Percentiles rank a stretch among this genome's conserved stretches.
These are phyloP conservation scores for Psilopogon haemacephalus DNA, from an alignment of 2,113 vertebrate species.

Conservation along the genomic window DNA sequence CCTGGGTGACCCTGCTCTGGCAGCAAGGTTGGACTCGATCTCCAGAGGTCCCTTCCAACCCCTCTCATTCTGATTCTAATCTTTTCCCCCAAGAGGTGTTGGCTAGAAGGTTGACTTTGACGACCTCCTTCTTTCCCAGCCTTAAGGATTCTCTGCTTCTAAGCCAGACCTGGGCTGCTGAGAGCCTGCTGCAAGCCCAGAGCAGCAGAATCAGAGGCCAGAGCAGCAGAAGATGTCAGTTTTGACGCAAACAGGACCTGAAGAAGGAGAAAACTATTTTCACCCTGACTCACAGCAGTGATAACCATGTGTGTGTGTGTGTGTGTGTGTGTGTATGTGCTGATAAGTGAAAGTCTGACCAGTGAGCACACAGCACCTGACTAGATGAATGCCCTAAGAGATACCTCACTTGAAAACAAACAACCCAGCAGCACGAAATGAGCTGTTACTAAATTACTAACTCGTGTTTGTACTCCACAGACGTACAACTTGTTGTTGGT, in stretches of 20 bases:
- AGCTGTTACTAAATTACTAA: not conserved
- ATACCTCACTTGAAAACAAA: not conserved
- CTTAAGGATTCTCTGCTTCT: too few relatives aligned
- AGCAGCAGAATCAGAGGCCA: not conserved
- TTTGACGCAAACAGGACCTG: not conserved
- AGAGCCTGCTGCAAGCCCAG: not conserved
- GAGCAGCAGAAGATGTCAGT: not conserved
- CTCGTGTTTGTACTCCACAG: not conserved
- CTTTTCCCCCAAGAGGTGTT: not conserved
- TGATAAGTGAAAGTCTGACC: not conserved
- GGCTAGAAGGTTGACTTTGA: too few relatives aligned
- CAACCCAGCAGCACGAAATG: not conserved
- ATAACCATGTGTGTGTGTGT: not conserved
- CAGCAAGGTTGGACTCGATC: too few relatives aligned
- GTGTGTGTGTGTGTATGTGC: not conserved
- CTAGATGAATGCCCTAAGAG: not conserved
- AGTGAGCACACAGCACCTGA: not conserved
- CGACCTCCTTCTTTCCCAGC: too few relatives aligned
- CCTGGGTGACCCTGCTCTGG: too few relatives aligned
- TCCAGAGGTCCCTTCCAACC: too few relatives aligned
- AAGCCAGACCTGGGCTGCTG: not conserved
- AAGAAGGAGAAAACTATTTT: not conserved
- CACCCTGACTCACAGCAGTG: not conserved
- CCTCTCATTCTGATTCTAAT: too few relatives aligned
- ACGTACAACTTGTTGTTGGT: rapidly evolving